These are phyloP conservation scores for Halotydeus destructor DNA, from an alignment of 1,140 invertebrate species.

Conservation along the genomic window DNA sequence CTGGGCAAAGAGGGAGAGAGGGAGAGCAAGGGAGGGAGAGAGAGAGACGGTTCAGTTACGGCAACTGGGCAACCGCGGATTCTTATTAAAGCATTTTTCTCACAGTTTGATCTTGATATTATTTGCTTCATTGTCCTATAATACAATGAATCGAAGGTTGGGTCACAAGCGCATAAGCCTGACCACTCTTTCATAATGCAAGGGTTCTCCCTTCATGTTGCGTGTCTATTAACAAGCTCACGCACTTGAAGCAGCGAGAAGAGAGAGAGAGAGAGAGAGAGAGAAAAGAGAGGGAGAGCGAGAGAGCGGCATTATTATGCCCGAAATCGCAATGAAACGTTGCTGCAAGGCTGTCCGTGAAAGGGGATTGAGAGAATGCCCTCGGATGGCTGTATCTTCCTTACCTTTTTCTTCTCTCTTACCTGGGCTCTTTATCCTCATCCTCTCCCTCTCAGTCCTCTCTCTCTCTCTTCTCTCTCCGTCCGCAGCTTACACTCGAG, in stretches of 20 bases:
- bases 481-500: too few relatives aligned
- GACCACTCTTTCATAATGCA: neutral
- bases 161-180: neutral
- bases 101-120: too few relatives aligned
- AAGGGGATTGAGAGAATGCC: neutral
- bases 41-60: neutral
- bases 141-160: too few relatives aligned
- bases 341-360: neutral
- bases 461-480: too few relatives aligned
- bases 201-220: neutral
- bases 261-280: constrained; percentile 1
- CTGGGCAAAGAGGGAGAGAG: neutral
- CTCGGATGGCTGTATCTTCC: too few relatives aligned
- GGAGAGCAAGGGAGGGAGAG: neutral
- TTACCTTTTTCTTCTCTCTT: too few relatives aligned
- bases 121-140: too few relatives aligned
- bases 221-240: neutral
- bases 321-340: neutral
- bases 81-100: too few relatives aligned
- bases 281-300: neutral
- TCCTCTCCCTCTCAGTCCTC: too few relatives aligned
- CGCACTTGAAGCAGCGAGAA: neutral
- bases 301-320: neutral
- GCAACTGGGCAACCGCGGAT: neutral
- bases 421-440: too few relatives aligned